Evolutionary conservation across 2,113 vertebrate genomes (phyloP), one percentile per base, ranked within the genome.

Genomic region (Arizona elegans): DNA sequence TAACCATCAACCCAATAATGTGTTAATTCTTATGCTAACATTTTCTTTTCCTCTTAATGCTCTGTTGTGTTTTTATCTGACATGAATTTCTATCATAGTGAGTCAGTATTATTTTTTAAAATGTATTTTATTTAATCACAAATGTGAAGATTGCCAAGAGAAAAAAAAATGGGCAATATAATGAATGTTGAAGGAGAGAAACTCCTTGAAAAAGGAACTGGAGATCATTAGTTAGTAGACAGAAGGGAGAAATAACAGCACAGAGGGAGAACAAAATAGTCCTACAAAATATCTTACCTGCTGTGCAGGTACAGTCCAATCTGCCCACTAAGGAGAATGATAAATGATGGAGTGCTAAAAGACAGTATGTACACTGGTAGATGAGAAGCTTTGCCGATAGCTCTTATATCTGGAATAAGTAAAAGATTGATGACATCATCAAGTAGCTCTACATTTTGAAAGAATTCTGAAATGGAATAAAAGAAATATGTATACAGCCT

Each of bases 141-240:
- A 90, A 56, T 56, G 93, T 43, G 70, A 81, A 23, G n/a, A 89
- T 21, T 43, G 50, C 5, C 59, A 43, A 43, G 21, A 93, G 19
- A 62, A 50, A 56, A 65, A 65, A 17, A 58, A 52, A 21, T 8
- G 33, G 86, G 21, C 38, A 81, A 4, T 65, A 91, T 70, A 88
- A 88, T 50, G 53, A 58, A 47, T 89, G 26, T 33, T 91, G 87
- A 89, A 93, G 50, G 47, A 89, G 10, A 91, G 58, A 95, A 89
- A 3, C 88, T 54, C 38, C 58, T 90, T 92, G 89, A 56, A 29
- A 90, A 87, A 93, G 62, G 13, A 95, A 91, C 43, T 90, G 3
- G 56, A 94, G 12, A 89, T 94, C 70, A 93, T 11, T 10, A 3
- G 12, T 92, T 92, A 89, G 62, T 29, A 93, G 91, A 92, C 19